Evolutionary conservation across 2,797 vertebrate species (phyloP), one percentile per base, ranked within the genome.

Genomic region (Odontamblyopus rebecca): DNA sequence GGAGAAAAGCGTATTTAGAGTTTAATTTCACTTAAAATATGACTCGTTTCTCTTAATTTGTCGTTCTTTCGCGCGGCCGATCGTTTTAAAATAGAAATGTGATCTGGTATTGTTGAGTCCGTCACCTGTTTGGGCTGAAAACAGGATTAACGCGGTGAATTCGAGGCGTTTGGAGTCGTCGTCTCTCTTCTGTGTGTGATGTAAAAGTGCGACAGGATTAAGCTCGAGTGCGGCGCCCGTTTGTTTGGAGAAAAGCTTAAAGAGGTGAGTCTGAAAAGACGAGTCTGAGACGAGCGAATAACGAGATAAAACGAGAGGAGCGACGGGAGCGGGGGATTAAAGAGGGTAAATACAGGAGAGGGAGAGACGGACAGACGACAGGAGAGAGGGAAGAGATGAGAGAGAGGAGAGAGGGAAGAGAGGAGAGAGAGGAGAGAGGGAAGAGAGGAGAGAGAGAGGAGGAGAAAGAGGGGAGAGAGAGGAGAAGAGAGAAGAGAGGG

Each of bases 261-360:
- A 60, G 84, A 90, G 88, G 89, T 44, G 79, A 82, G 67, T 13
- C 4, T 15, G 13, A 48, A 48, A 48, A 48, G 15, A 48, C 12
- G 35, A 15, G 23, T 89, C 77, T 82, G 8, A 30, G 29, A 30
- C 2, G 16, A 61, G 35, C 6, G 70, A 68, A 16, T 48, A 15
- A 16, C 5, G 44, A 1, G 44, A 48, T 16, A 16, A 48, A 0
- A 48, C 13, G 12, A 15, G 44, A 44, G 69, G 80, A 82, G 69
- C 72, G 27, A 78, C 73, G 13, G 78, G 18, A 54, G 71, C 75
- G 85, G 85, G 1, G 50, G 54, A 23, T 57, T 91, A 90, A 89
- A 77, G 83, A 80, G 76, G 80, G 84, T 86, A 86, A 89, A 90
- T 87, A 88, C 80, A 80, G 76, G 86, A 90, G 12, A 89, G 83